Evolutionary conservation across 2,888 invertebrate species (phyloP), one percentile per base, ranked within the genome.

Genomic region (Campoplex capitator): DNA sequence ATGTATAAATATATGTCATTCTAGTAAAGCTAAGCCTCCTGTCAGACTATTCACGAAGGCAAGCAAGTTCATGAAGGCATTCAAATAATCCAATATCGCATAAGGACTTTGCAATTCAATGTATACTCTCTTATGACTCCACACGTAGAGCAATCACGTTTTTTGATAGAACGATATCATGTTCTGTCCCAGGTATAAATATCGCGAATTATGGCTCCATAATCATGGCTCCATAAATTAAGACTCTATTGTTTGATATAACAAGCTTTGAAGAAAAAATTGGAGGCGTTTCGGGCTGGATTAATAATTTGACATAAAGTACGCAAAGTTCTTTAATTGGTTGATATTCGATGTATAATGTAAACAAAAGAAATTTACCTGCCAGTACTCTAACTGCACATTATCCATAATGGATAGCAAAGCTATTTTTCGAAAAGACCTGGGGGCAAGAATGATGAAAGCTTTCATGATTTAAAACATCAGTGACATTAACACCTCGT

Each of bases 401-500:
- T 32, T 38, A n/a, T 48, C 56, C 65, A 8, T 16, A 11, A 8
- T 35, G 38, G 16, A 73, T 67, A 58, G 35, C 4, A 71, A 77
- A 62, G 73, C 73, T 73, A 48, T 35, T 48, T 87, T 84, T 58
- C 18, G 48, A 2, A 62, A 74, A 84, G 45, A 62, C 83, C 79
- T 67, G 28, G 23, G 51, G 81, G 86, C 45, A 32, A 62, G n/a
- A 42, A 65, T 42, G 80, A 35, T 48, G 67, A 23, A 65, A 54
- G 65, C 16, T 73, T 54, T 48, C 68, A 65, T 75, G 78, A 87
- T 84, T 82, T 48, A 70, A 58, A 28, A 71, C 58, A 76, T 70
- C 71, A 45, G 54, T 54, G 65, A 68, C 71, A 83, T 87, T 87
- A 87, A 84, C 87, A 87, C 87, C 84, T 84, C 84, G 71, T 76